These are phyloP conservation scores for Merluccius polli DNA, from an alignment of 2,797 vertebrate genomes.

Conservation along the genomic window DNA sequence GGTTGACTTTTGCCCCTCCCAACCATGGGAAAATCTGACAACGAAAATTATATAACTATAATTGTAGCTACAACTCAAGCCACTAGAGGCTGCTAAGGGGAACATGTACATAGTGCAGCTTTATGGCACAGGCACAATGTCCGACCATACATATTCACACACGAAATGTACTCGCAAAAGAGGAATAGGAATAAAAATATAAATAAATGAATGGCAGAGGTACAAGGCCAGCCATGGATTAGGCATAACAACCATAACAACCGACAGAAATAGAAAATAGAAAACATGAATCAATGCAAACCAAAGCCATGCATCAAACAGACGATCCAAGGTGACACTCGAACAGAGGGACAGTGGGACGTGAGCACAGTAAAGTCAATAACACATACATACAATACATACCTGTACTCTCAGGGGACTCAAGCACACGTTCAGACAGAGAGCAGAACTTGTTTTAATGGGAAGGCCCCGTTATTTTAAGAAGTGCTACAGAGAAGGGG, in stretches of 20 bases:
- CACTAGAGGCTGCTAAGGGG: too few species aligned
- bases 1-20: neutral
- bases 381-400: neutral
- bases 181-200: neutral
- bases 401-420: neutral
- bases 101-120: neutral
- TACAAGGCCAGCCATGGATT: neutral
- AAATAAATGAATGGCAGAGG: neutral
- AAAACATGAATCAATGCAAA: neutral
- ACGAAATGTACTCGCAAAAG: neutral
- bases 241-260: neutral
- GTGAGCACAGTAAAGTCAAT: neutral
- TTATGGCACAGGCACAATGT: neutral
- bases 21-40: neutral
- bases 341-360: neutral
- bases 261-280: neutral
- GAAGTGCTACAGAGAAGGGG: conserved; percentile 4
- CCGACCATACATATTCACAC: neutral
- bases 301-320: neutral
- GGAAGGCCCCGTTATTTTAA: conserved; percentile 13
- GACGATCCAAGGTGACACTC: neutral
- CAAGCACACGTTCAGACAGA: neutral
- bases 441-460: conserved; percentile 6
- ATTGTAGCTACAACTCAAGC: neutral
- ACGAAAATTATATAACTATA: neutral